phyloP scores from a whole-genome alignment of 2,888 invertebrate genomes.

The Branchellion lobata region DNA sequence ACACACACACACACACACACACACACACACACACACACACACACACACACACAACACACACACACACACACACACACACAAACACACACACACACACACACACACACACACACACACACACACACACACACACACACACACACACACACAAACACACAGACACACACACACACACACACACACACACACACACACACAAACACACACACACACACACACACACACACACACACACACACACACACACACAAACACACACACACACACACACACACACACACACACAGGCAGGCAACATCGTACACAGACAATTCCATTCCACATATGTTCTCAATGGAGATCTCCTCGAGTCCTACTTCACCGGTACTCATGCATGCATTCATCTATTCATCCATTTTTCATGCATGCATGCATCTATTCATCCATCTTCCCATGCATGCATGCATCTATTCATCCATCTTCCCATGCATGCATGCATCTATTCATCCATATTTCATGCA shows the following conservation, averaged over 20 bases:
- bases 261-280: background rate
- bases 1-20: no score
- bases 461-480: background rate
- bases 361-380: slow-evolving; percentile 24
- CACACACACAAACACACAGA: no score
- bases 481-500: background rate
- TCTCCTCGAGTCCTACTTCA: slow-evolving; percentile 56
- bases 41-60: no score
- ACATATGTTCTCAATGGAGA: slow-evolving; percentile 58
- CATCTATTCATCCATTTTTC: background rate
- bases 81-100: no score
- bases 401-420: background rate
- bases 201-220: no score
- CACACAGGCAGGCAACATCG: slow-evolving; percentile 50
- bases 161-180: no score
- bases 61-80: no score
- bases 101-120: no score
- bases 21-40: no score
- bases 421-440: background rate
- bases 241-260: background rate
- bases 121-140: no score
- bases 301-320: slow-evolving; percentile 57
- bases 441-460: background rate
- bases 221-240: no score
- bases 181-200: no score